These are phyloP conservation scores for Gyrodactylus bullatarudis DNA, from an alignment of 1,140 invertebrate species.

Conservation along the genomic window DNA sequence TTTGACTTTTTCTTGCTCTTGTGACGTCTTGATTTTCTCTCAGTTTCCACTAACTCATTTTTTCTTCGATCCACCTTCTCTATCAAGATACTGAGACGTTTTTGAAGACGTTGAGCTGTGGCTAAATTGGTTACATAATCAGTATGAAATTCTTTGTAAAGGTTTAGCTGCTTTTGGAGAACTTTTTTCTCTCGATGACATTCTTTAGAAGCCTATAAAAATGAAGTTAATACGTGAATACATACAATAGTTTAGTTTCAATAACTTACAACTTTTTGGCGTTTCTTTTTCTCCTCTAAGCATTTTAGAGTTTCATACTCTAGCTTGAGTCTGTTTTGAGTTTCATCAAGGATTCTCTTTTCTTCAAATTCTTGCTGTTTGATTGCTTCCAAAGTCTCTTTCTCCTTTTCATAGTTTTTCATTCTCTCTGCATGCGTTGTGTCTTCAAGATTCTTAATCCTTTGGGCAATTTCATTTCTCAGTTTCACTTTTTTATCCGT, in stretches of 20 bases:
- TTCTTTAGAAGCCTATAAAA: no score
- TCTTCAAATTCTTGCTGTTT: not conserved
- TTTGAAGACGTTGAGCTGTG: no score
- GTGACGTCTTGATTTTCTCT: no score
- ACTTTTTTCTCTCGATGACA: not conserved
- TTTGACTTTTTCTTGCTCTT: no score
- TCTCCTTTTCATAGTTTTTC: not conserved
- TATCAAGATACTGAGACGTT: no score
- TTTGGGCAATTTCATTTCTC: not conserved
- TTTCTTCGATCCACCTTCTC: no score
- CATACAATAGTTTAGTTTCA: not conserved
- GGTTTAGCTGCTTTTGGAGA: not conserved
- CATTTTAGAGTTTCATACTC: not conserved
- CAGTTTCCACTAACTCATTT: no score
- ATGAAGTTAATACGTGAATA: no score
- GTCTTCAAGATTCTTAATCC: not conserved
- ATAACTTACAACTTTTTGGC: not conserved
- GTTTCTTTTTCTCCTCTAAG: constrained; percentile 1
- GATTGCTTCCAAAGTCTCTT: not conserved
- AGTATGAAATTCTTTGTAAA: not conserved
- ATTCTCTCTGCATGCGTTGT: not conserved
- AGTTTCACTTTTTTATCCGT: not conserved
- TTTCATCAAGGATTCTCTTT: not conserved
- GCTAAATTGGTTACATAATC: no score
- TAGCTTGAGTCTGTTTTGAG: not conserved